A percentile compares a stretch with the other conserved stretches of the same genome.
Evolutionary conservation across 2,113 vertebrate species (phyloP).

Genomic region (Rhadina sibilatrix): DNA sequence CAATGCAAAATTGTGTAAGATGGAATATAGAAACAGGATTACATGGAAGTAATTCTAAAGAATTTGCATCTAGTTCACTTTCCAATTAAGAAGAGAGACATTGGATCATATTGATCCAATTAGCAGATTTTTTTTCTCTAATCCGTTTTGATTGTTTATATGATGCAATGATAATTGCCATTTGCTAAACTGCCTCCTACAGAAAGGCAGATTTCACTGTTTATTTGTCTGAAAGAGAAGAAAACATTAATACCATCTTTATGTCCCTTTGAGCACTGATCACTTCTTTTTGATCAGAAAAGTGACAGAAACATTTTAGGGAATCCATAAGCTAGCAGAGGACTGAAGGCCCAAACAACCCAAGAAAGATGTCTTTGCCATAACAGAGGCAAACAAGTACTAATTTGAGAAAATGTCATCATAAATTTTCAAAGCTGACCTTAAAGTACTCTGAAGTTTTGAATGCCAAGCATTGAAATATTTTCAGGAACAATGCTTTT

Average conservation of each 20-base stretch:
- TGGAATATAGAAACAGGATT: background rate
- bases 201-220: background rate
- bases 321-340: background rate
- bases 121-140: background rate
- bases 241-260: background rate
- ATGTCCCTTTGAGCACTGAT: background rate
- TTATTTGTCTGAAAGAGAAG: background rate
- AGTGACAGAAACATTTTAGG: background rate
- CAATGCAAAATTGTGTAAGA: background rate
- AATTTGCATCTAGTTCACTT: background rate
- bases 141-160: background rate
- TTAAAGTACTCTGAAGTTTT: background rate
- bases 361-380: background rate
- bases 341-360: background rate
- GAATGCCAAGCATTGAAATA: background rate
- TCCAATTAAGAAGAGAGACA: background rate
- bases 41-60: background rate
- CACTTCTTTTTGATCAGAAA: background rate
- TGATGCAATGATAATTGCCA: background rate
- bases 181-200: background rate
- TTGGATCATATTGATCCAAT: background rate
- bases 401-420: background rate
- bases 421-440: conserved; percentile 3
- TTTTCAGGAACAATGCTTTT: background rate
- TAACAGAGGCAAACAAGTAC: background rate